Evolutionary conservation across 1,140 invertebrate genomes (phyloP).

Genomic region (Branchinecta lindahli): DNA sequence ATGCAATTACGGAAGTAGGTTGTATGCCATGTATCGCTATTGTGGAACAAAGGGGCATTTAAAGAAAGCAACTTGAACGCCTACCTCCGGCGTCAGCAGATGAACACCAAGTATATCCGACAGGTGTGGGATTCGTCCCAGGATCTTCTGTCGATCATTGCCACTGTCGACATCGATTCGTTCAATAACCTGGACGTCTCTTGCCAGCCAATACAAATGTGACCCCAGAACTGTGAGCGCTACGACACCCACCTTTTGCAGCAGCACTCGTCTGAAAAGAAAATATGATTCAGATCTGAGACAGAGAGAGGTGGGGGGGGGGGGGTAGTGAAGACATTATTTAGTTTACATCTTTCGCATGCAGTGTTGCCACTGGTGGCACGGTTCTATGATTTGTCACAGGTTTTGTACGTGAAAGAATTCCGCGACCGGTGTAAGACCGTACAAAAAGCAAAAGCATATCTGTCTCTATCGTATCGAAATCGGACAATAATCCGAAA

Average conservation of each 20-base stretch:
- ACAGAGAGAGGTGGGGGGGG: constrained; percentile 32
- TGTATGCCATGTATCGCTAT: too few species aligned
- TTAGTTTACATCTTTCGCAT: too few species aligned
- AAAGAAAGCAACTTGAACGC: neutral
- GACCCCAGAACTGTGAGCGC: constrained; percentile 48
- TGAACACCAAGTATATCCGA: constrained; percentile 30
- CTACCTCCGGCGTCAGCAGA: constrained; percentile 19
- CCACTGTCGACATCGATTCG: constrained; percentile 45
- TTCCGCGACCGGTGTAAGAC: too few species aligned
- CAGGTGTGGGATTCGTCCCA: constrained; percentile 29
- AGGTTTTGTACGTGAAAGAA: too few species aligned
- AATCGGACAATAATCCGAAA: too few species aligned
- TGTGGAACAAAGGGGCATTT: too few species aligned
- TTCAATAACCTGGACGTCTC: constrained; percentile 45
- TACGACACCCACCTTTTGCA: constrained; percentile 29
- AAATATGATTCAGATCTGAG: constrained; percentile 25
- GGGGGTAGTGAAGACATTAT: neutral
- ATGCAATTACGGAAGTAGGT: too few species aligned
- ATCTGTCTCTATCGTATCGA: too few species aligned
- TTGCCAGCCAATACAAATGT: constrained; percentile 68
- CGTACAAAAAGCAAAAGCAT: too few species aligned
- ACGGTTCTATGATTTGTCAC: too few species aligned
- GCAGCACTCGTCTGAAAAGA: constrained; percentile 14
- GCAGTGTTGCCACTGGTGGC: too few species aligned
- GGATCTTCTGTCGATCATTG: constrained; percentile 33